A percentile compares a stretch with the other conserved stretches of the same genome.
Evolutionary conservation across 2,113 vertebrate genomes (phyloP).

Genomic region (Osmerus mordax): DNA sequence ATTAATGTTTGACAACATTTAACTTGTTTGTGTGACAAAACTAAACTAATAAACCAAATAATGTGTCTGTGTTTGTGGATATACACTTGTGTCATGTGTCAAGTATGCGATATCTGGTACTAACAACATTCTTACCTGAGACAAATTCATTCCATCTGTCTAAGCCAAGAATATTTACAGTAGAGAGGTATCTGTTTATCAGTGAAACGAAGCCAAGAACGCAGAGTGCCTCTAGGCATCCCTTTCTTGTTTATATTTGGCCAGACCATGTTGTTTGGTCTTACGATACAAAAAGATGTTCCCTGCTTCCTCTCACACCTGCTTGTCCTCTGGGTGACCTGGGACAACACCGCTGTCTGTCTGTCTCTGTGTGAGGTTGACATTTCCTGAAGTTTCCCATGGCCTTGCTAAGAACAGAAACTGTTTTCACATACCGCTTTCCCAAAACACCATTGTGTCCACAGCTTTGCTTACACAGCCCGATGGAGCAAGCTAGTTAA

Average conservation of each 20-base stretch:
- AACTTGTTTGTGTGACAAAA: too few species aligned
- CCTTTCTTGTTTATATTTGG: background rate
- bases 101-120: too few species aligned
- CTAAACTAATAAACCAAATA: too few species aligned
- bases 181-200: background rate
- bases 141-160: background rate
- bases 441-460: conserved; percentile 59
- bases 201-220: background rate
- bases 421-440: conserved; percentile 51
- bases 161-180: background rate
- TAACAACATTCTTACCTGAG: too few species aligned
- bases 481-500: background rate
- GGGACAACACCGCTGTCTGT: conserved; percentile 52
- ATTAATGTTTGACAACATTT: too few species aligned
- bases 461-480: conserved; percentile 53
- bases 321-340: conserved; percentile 53
- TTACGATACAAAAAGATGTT: conserved; percentile 14
- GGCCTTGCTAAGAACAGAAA: conserved; percentile 48
- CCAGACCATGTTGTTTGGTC: background rate
- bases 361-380: conserved; percentile 42
- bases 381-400: conserved; percentile 57
- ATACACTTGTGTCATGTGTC: too few species aligned
- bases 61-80: too few species aligned
- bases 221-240: background rate
- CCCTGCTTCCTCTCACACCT: conserved; percentile 43